Conservation (phyloP, 2,888 invertebrate genomes). For the Tanytarsus gracilentus region DNA sequence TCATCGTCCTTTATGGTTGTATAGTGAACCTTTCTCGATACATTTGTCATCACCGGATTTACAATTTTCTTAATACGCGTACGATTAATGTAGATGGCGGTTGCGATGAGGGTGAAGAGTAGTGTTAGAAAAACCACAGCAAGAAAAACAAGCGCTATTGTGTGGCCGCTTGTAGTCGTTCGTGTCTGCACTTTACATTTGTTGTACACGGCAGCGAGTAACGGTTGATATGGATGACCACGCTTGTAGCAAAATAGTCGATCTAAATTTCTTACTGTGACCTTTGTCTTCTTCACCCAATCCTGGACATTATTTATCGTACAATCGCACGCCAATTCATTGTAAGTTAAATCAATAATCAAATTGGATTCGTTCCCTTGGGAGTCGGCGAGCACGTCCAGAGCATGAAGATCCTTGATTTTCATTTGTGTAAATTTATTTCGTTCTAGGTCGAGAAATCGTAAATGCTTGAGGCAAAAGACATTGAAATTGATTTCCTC, state of each 20-base stretch:
- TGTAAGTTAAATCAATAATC: slow-evolving; percentile 54
- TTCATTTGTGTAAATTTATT: slow-evolving; percentile 55
- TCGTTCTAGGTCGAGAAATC: slow-evolving; percentile 58
- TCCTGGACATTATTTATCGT: slow-evolving; percentile 51
- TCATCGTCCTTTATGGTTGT: slow-evolving; percentile 58
- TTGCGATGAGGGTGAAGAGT: slow-evolving; percentile 47
- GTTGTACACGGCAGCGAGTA: slow-evolving; percentile 34
- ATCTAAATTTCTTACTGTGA: slow-evolving; percentile 50
- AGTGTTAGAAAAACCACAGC: slow-evolving; percentile 48
- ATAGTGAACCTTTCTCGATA: slow-evolving; percentile 62
- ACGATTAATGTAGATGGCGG: slow-evolving; percentile 54
- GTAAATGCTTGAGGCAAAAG: slow-evolving; percentile 54
- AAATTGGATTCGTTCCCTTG: slow-evolving; percentile 43
- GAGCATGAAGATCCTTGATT: slow-evolving; percentile 47
- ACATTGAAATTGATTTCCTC: slow-evolving; percentile 56
- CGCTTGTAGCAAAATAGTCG: slow-evolving; percentile 46
- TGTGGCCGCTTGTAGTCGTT: slow-evolving; percentile 36
- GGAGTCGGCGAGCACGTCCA: slow-evolving; percentile 48
- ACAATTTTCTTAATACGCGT: slow-evolving; percentile 50
- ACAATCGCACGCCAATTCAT: slow-evolving; percentile 62
- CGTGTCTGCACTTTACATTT: slow-evolving; percentile 36
- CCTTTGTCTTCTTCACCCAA: slow-evolving; percentile 56
- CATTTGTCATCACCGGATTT: slow-evolving; percentile 53
- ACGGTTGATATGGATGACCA: slow-evolving; percentile 31
- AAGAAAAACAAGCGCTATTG: slow-evolving; percentile 43